Conservation (phyloP, 2,797 vertebrate species). For the Pangasius krempfi region DNA sequence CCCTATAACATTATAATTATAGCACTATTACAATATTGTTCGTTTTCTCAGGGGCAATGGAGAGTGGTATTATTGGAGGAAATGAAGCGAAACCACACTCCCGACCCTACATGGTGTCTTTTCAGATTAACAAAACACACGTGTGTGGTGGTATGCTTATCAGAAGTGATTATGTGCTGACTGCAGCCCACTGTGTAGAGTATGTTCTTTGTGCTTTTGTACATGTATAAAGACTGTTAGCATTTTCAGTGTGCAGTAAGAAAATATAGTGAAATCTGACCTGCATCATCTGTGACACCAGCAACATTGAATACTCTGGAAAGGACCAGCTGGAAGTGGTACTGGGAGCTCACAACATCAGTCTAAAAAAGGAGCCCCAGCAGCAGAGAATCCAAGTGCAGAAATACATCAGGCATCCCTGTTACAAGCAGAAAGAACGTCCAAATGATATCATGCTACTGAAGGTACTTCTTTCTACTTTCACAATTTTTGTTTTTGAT, state of each 20-base stretch:
- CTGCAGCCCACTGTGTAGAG: constrained; percentile 68
- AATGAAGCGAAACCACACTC: constrained; percentile 66
- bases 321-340: not conserved
- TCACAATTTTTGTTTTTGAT: no score
- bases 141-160: constrained; percentile 71
- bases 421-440: rapidly evolving
- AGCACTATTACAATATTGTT: not conserved
- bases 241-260: not conserved
- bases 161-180: constrained; percentile 69
- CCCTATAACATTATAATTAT: not conserved
- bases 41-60: constrained; percentile 61
- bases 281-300: not conserved
- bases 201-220: constrained; percentile 48
- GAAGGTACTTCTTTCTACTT: constrained; percentile 35
- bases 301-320: not conserved
- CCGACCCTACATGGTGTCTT: constrained; percentile 74
- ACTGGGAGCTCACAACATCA: constrained; percentile 33
- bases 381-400: constrained; percentile 32
- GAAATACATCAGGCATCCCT: constrained; percentile 21
- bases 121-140: constrained; percentile 42
- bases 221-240: not conserved
- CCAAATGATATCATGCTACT: constrained; percentile 47
- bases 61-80: constrained; percentile 66
- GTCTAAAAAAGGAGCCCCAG: not conserved
- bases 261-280: not conserved